Conservation (phyloP, 92 coral and sea anemone genomes). For the Parazoanthus darwini region DNA sequence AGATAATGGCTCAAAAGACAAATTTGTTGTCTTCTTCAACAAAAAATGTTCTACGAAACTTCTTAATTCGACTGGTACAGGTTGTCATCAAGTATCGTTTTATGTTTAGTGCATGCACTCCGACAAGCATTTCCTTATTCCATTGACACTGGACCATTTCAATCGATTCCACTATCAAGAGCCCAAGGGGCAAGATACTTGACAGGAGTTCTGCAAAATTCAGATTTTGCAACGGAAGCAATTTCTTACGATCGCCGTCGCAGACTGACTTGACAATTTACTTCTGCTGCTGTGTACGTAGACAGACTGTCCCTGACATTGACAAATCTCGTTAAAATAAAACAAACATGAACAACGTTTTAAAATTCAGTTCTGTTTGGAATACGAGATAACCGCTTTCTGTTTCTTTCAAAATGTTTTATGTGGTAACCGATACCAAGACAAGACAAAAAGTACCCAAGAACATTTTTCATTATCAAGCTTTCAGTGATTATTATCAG, state of each 20-base stretch:
- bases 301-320: neutral
- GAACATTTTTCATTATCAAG: too few species aligned
- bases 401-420: conserved; percentile 35
- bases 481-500: too few species aligned
- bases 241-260: neutral
- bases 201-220: neutral
- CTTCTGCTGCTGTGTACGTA: neutral
- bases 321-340: neutral
- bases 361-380: conserved; percentile 34
- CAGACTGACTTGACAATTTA: neutral
- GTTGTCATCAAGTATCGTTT: too few species aligned
- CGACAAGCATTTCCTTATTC: neutral
- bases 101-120: too few species aligned
- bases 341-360: conserved; percentile 27
- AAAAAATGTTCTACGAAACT: neutral
- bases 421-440: conserved; percentile 1
- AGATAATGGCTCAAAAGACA: neutral
- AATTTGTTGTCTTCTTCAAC: neutral
- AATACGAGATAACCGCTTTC: too few species aligned
- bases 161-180: neutral
- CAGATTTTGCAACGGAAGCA: neutral
- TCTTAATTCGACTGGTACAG: too few species aligned
- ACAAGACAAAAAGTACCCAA: conserved; percentile 16
- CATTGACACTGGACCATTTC: neutral
- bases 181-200: neutral